A percentile compares a stretch with the other conserved stretches of the same genome.
Conservation (phyloP, 1,140 invertebrate species). For the Tetramorium simillimum region DNA sequence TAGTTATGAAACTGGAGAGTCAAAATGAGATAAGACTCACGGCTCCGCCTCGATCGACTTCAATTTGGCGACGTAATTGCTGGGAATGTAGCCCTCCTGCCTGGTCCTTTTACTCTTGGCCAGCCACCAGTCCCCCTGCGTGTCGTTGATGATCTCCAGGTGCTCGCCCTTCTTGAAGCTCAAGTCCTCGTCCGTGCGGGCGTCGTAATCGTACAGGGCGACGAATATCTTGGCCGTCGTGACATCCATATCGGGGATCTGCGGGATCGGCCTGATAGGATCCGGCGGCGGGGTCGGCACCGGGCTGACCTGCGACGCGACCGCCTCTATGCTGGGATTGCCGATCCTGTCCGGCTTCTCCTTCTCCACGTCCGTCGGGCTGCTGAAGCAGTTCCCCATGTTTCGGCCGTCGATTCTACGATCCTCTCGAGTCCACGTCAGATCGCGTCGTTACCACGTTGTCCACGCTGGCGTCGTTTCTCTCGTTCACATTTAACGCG, state of each 20-base stretch:
- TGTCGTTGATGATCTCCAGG: conserved; percentile 99
- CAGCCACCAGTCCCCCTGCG: conserved; percentile 99
- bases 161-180: conserved; percentile 99
- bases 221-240: conserved; percentile 96
- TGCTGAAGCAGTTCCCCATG: conserved; percentile 91
- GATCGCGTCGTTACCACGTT: background rate
- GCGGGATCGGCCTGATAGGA: conserved; percentile 88
- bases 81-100: conserved; percentile 99
- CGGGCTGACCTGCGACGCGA: conserved; percentile 87
- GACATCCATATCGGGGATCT: conserved; percentile 87
- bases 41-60: conserved; percentile 99
- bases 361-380: conserved; percentile 88
- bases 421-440: background rate
- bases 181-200: conserved; percentile 98
- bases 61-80: conserved; percentile 99
- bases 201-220: conserved; percentile 99
- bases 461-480: background rate
- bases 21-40: conserved; percentile 89
- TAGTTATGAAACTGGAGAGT: too few relatives aligned
- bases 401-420: conserved; percentile 4
- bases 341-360: conserved; percentile 88
- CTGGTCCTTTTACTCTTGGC: conserved; percentile 97
- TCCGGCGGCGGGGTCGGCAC: conserved; percentile 89
- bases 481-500: background rate
- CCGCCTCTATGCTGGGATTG: conserved; percentile 88